These are phyloP conservation scores for Sweltsa coloradensis DNA, from an alignment of 1,140 invertebrate genomes.

Conservation along the genomic window DNA sequence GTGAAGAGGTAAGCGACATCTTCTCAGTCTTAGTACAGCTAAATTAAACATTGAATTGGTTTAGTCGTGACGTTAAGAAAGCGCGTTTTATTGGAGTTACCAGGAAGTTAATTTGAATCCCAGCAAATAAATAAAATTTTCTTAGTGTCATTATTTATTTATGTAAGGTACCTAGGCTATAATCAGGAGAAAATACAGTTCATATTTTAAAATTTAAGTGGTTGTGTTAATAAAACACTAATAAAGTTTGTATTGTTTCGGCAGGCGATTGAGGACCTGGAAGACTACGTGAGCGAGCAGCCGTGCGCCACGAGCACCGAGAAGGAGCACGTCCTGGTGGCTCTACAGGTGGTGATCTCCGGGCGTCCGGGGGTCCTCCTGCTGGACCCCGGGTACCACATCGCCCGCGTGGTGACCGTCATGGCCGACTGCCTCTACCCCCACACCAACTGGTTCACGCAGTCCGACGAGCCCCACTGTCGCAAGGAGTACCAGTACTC, in stretches of 20 bases:
- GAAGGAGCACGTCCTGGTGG: conserved; percentile 82
- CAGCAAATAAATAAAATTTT: conserved; percentile 3
- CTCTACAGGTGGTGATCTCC: conserved; percentile 56
- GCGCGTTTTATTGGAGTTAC: too few relatives aligned
- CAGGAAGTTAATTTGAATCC: too few relatives aligned
- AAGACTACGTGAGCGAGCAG: conserved; percentile 29
- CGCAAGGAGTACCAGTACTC: conserved; percentile 73
- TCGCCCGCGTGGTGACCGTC: conserved; percentile 69
- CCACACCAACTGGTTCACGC: conserved; percentile 78
- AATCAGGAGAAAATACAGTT: too few relatives aligned
- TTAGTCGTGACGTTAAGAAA: too few relatives aligned
- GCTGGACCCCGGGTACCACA: conserved; percentile 82
- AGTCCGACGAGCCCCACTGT: conserved; percentile 55
- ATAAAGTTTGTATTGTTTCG: too few relatives aligned
- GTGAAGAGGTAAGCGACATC: conserved; percentile 56
- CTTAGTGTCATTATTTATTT: neutral
- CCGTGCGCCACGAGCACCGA: conserved; percentile 34
- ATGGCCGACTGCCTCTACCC: conserved; percentile 76
- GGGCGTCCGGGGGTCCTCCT: conserved; percentile 62
- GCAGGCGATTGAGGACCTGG: conserved; percentile 48
- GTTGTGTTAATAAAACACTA: too few relatives aligned
- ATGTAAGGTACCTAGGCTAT: too few relatives aligned
- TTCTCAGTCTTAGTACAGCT: neutral
- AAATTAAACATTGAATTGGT: too few relatives aligned
- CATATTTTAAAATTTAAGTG: too few relatives aligned